Evolutionary conservation across 2,113 vertebrate genomes (phyloP), one percentile per base, ranked within the genome.

Genomic region (Rhizomys pruinosus): DNA sequence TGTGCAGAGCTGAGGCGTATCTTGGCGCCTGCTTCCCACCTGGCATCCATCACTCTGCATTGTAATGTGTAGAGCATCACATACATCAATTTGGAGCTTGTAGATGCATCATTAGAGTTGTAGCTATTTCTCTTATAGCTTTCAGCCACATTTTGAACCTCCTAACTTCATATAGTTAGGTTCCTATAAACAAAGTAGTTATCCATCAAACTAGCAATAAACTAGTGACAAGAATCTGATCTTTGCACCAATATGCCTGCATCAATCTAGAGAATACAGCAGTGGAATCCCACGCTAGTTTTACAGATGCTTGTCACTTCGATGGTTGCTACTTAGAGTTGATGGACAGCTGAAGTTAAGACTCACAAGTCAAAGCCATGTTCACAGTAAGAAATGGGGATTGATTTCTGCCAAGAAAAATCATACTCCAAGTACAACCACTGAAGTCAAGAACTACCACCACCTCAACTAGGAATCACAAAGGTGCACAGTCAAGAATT

Each of bases 351-450:
- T 77, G 87, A 42, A 55, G 34, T 37, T 85, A 32, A 84, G 27
- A 77, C 27, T 7, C 11, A 57, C 55, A 79, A 76, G 16, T 78
- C 44, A 94, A 82, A 92, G 22, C 71, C 32, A 68, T 29, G 8
- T 85, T 55, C 55, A 66, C 10, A 16, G 9, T 79, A 89, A 94
- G 64, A 93, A 96, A 76, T 64, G 59, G 29, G 44, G 66, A 4
- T 8, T 87, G 23, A 71, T 89, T 92, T 90, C 85, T 90, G 22
- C 72, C 74, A 73, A 87, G 55, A 29, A 93, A 91, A 90, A 9
- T 55, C 88, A 74, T 32, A 76, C 17, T 84, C 16, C 52, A 85
- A 87, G 42, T 73, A 59, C 5, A 87, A 66, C 59, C 55, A 66
- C 74, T 61, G 29, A 92, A 73, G n/a, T 9, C 13, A 86, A 9